Evolutionary conservation across 2,888 invertebrate genomes (phyloP), one percentile per base, ranked within the genome.

Genomic region (Macropis europaea): DNA sequence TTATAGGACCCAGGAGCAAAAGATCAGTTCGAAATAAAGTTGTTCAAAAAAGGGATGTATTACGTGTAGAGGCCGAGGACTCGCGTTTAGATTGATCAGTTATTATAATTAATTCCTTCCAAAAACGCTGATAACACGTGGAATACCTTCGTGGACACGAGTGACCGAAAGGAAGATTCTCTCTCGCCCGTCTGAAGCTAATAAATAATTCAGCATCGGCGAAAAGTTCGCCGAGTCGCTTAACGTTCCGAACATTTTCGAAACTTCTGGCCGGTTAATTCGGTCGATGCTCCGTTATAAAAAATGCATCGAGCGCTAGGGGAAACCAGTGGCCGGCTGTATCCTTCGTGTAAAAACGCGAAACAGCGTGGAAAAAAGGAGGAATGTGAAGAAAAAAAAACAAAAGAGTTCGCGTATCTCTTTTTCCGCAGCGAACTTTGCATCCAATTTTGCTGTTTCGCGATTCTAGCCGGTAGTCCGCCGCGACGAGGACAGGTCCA

Each of bases 391-490:
- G 56, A 72, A 40, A 34, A 28, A 38, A 13, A 24, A 48, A 38
- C 32, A 52, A 63, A 47, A 70, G 63, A 70, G 53, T 63, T 57
- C 28, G 30, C 40, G 43, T 50, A 45, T 67, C 38, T 19, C 34
- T 59, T 45, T 68, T 34, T 24, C 28, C n/a, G n/a, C n/a, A n/a
- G 26, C 40, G 45, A 61, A 68, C 68, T 71, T 69, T 56, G 61
- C 47, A 63, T 72, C 57, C 57, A 70, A 72, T 72, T 63, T 34
- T 19, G 24, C 56, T 36, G 28, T 62, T 63, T 62, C 52, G 62
- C 50, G 40, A 24, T 9, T 32, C 24, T 54, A 50, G 40, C n/a
- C 19, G 38, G 50, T 50, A 52, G 19, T 30, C 38, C 13, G 11
- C 28, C n/a, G 30, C 59, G 17, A 59, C 59, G 48, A 57, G 48